These are phyloP conservation scores for Ectemnius continuus DNA, from an alignment of 2,888 invertebrate species.

Conservation along the genomic window DNA sequence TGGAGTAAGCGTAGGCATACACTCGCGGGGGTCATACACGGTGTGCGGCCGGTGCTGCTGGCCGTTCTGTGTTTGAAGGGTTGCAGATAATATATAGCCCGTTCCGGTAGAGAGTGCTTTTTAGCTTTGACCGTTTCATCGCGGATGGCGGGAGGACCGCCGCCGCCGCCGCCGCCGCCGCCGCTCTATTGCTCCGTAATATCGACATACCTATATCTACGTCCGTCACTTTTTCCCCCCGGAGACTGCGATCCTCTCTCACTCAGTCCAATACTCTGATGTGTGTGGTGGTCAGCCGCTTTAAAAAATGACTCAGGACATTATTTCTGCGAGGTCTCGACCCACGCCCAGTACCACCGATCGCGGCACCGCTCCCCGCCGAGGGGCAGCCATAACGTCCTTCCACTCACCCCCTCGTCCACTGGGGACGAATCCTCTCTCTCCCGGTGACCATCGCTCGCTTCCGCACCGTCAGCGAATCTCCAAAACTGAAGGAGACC, in stretches of 20 bases:
- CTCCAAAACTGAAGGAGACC: conserved; percentile 64
- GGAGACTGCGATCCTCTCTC: conserved; percentile 46
- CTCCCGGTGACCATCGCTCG: conserved; percentile 61
- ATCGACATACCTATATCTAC: conserved; percentile 62
- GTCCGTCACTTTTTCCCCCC: conserved; percentile 68
- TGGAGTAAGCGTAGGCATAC: conserved; percentile 47
- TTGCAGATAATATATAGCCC: conserved; percentile 67
- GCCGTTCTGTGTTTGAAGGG: conserved; percentile 68
- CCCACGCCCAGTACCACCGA: conserved; percentile 14
- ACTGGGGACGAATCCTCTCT: not conserved
- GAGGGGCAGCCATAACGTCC: conserved; percentile 57
- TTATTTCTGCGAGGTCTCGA: conserved; percentile 67
- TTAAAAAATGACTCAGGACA: conserved; percentile 72
- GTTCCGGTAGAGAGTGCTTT: conserved; percentile 61
- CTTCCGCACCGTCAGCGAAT: conserved; percentile 74
- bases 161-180: too few species aligned
- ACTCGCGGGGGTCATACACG: conserved; percentile 56
- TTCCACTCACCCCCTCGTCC: conserved; percentile 33
- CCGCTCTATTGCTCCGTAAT: conserved; percentile 62
- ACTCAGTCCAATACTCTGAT: conserved; percentile 35
- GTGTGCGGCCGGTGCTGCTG: conserved; percentile 10
- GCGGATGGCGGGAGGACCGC: conserved; percentile 40
- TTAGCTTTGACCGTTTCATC: conserved; percentile 74
- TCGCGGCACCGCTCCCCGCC: conserved; percentile 12
- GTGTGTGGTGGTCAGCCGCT: conserved; percentile 40